Evolutionary conservation across 2,113 vertebrate genomes (phyloP).

Genomic region (Cebidichthys violaceus): DNA sequence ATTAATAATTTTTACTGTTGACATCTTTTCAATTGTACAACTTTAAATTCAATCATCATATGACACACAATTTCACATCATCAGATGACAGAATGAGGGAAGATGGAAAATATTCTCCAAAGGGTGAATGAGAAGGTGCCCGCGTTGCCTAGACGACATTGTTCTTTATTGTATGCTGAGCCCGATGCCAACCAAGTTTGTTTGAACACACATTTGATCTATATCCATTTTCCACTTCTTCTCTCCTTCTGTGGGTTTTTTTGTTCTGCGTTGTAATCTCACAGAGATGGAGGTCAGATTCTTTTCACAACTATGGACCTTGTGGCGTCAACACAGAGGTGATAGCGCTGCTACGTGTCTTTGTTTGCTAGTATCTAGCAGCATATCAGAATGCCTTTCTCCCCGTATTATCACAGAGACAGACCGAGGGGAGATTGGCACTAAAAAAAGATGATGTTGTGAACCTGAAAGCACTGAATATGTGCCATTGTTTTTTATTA

Average conservation of each 20-base stretch:
- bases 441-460: slow-evolving; percentile 46
- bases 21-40: slow-evolving; percentile 28
- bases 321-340: slow-evolving; percentile 82
- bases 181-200: slow-evolving; percentile 60
- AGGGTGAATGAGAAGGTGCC: slow-evolving; percentile 26
- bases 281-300: slow-evolving; percentile 80
- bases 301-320: slow-evolving; percentile 85
- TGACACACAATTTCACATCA: slow-evolving; percentile 30
- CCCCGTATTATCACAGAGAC: slow-evolving; percentile 20
- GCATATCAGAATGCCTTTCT: slow-evolving; percentile 68
- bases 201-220: slow-evolving; percentile 80
- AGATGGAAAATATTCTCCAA: slow-evolving; percentile 29
- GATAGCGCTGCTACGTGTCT: slow-evolving; percentile 75
- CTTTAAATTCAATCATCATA: slow-evolving; percentile 12
- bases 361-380: slow-evolving; percentile 76
- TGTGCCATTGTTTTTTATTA: slow-evolving; percentile 34
- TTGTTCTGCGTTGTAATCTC: slow-evolving; percentile 63
- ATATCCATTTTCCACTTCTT: slow-evolving; percentile 69
- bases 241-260: slow-evolving; percentile 14
- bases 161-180: slow-evolving; percentile 72
- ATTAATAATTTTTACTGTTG: neutral
- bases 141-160: slow-evolving; percentile 77
- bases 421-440: slow-evolving; percentile 38
- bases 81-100: slow-evolving; percentile 15
- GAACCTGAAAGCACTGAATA: slow-evolving; percentile 33